Conservation (phyloP, 2,888 invertebrate genomes). For the Colletes collaris region DNA sequence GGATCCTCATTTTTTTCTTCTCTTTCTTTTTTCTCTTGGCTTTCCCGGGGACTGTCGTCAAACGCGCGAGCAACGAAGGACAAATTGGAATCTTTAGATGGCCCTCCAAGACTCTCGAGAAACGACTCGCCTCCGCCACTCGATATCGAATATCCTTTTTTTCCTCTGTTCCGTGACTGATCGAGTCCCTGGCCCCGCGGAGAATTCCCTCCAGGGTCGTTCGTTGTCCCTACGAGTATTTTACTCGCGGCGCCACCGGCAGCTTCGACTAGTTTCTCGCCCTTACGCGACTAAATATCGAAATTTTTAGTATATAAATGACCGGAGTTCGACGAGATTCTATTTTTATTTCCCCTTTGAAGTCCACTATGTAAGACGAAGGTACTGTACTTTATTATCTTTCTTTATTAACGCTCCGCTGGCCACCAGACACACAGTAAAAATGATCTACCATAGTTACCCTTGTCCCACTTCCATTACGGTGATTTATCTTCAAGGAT, state of each 20-base stretch:
- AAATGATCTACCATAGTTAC: too few species aligned
- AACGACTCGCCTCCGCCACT: conserved; percentile 26
- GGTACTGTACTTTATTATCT: background rate
- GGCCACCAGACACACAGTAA: background rate
- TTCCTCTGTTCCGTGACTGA: conserved; percentile 16
- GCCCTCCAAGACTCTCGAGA: conserved; percentile 28
- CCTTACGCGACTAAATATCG: too few species aligned
- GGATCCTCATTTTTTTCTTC: too few species aligned
- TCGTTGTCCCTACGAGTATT: conserved; percentile 7
- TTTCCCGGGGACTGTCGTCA: background rate
- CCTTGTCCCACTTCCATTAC: too few species aligned
- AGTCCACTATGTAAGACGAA: background rate
- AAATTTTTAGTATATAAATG: too few species aligned
- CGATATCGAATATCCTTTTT: conserved; percentile 44
- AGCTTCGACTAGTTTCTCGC: too few species aligned
- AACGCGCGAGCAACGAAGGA: conserved; percentile 39
- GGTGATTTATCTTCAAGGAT: too few species aligned
- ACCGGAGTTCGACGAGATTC: background rate
- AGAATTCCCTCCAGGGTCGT: conserved; percentile 16
- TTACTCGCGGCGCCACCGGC: too few species aligned
- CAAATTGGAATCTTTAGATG: conserved; percentile 46
- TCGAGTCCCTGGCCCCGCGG: background rate
- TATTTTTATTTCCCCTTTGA: conserved; percentile 14
- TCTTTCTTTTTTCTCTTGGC: too few species aligned
- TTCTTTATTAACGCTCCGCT: background rate